Evolutionary conservation across 1,140 invertebrate species (phyloP).

Genomic region (Papilio dardanus): DNA sequence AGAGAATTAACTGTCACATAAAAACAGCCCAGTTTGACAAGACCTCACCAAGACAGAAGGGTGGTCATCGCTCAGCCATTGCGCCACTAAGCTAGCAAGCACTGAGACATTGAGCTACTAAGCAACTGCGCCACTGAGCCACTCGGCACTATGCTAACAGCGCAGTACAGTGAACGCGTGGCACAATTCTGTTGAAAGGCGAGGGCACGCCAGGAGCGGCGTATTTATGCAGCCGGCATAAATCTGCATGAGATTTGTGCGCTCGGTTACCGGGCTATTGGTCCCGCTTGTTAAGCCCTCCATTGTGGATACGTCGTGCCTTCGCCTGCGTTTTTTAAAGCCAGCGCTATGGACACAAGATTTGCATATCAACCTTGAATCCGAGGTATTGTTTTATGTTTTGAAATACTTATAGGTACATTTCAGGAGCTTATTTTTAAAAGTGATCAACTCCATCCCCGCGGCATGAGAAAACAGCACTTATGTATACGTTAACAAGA

Average conservation of each 20-base stretch:
- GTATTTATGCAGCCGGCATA: slow-evolving; percentile 36
- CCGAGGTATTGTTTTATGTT: neutral
- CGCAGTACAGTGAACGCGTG: neutral
- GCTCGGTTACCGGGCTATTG: slow-evolving; percentile 30
- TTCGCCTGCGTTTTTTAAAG: neutral
- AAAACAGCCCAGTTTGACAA: too few relatives aligned
- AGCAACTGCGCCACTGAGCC: neutral
- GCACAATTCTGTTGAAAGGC: slow-evolving; percentile 23
- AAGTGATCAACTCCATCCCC: too few relatives aligned
- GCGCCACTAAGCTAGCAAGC: neutral
- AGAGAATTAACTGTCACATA: too few relatives aligned
- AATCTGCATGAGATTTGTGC: slow-evolving; percentile 34
- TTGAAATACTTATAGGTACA: neutral
- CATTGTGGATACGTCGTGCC: slow-evolving; percentile 26
- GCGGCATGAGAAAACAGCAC: too few relatives aligned
- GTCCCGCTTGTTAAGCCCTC: slow-evolving; percentile 12
- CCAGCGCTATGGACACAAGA: neutral
- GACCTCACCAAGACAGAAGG: too few relatives aligned
- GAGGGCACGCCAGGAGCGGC: slow-evolving; percentile 18
- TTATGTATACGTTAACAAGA: too few relatives aligned
- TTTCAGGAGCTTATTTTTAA: too few relatives aligned
- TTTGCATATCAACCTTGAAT: neutral
- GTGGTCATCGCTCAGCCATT: neutral
- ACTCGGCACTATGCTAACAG: slow-evolving; percentile 1
- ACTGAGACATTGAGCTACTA: neutral